These are phyloP conservation scores for Resseliella maxima DNA, from an alignment of 2,888 invertebrate genomes.

Conservation along the genomic window DNA sequence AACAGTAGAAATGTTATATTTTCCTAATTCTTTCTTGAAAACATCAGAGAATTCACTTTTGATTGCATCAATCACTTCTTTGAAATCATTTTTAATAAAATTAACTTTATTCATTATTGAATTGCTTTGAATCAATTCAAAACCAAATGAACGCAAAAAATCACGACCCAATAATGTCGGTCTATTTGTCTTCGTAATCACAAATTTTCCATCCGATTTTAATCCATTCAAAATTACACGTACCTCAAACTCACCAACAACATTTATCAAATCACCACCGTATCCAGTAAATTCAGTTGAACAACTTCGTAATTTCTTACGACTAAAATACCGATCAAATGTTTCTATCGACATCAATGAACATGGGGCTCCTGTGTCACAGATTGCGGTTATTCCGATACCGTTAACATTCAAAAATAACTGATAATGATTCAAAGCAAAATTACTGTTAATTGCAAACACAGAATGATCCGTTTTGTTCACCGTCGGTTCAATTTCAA, in stretches of 20 bases:
- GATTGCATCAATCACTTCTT: not conserved
- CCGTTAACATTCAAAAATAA: no score
- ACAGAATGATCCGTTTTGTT: no score
- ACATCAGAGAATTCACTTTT: no score
- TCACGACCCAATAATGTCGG: not conserved
- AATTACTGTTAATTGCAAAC: not conserved
- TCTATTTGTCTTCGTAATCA: not conserved
- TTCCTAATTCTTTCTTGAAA: no score
- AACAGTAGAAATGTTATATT: no score
- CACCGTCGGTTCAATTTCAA: no score
- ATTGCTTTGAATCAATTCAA: not conserved
- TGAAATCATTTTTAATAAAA: not conserved
- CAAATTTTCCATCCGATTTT: not conserved
- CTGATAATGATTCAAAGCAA: not conserved
- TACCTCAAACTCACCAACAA: conserved; percentile 22
- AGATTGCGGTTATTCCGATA: not conserved
- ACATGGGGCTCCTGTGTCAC: not conserved
- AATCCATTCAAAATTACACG: not conserved
- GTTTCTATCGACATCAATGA: not conserved
- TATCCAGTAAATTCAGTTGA: not conserved
- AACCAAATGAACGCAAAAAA: conserved; percentile 26
- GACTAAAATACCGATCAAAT: not conserved
- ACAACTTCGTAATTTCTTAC: not conserved
- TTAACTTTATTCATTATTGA: not conserved
- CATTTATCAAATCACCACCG: not conserved